These are phyloP conservation scores for Syngnathus acus DNA, from an alignment of 2,797 vertebrate genomes.

Conservation along the genomic window DNA sequence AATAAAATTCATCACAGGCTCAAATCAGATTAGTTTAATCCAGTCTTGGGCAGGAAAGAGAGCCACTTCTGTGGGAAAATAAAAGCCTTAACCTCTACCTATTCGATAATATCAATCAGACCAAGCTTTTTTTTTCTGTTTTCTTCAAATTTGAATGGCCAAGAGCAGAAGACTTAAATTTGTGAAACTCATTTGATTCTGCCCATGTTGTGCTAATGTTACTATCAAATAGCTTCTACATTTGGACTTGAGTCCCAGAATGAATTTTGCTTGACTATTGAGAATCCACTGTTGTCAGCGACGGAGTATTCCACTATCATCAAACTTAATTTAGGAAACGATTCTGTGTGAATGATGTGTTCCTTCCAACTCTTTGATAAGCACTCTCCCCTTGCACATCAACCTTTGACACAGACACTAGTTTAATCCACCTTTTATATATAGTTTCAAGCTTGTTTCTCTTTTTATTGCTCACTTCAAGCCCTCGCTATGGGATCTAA, in stretches of 20 bases:
- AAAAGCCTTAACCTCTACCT: not conserved
- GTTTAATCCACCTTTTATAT: slow-evolving; percentile 50
- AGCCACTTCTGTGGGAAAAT: slow-evolving; percentile 17
- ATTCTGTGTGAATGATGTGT: not conserved
- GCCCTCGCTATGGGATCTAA: slow-evolving; percentile 20
- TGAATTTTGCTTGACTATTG: no score
- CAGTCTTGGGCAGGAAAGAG: slow-evolving; percentile 31
- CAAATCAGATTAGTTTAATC: slow-evolving; percentile 59
- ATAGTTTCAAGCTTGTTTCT: slow-evolving; percentile 15
- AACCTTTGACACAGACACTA: slow-evolving; percentile 24
- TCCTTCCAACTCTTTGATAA: not conserved
- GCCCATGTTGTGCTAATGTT: not conserved
- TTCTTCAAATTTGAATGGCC: not conserved
- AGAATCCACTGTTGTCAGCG: not conserved
- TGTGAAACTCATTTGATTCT: not conserved
- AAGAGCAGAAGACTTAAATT: not conserved
- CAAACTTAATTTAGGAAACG: not conserved
- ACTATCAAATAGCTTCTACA: not conserved
- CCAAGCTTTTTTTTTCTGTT: not conserved
- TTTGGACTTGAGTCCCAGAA: not conserved
- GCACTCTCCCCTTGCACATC: slow-evolving; percentile 11
- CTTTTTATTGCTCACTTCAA: slow-evolving; percentile 6
- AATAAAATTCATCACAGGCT: slow-evolving; percentile 50
- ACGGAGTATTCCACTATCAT: not conserved
- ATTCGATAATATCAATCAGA: not conserved